phyloP scores from a whole-genome alignment of 2,113 vertebrate species.

The Columba livia region DNA sequence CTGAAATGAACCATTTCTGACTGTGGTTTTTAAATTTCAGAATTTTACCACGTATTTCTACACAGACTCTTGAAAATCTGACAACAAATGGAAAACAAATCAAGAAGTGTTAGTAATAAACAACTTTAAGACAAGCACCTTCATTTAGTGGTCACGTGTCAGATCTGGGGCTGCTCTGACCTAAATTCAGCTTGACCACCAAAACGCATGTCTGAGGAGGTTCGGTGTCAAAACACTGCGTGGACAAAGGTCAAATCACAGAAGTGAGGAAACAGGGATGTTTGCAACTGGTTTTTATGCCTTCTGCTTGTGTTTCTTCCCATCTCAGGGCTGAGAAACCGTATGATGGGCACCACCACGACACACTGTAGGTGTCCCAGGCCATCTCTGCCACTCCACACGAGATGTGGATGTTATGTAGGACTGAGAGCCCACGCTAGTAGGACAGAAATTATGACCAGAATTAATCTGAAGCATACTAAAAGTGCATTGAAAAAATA shows the following conservation, averaged over 20 bases:
- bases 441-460: neutral
- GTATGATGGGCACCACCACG: fast-evolving
- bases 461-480: neutral
- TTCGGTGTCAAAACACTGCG: neutral
- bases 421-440: neutral
- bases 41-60: neutral
- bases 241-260: constrained; percentile 4
- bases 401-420: fast-evolving
- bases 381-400: neutral
- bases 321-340: neutral
- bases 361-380: fast-evolving
- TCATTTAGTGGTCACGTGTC: neutral
- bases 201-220: neutral
- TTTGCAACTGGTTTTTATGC: neutral
- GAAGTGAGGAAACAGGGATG: neutral
- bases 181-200: neutral
- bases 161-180: neutral
- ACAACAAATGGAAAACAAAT: neutral
- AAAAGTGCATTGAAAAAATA: neutral
- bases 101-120: neutral
- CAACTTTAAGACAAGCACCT: neutral
- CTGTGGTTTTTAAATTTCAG: neutral
- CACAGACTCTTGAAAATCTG: neutral
- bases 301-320: neutral
- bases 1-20: neutral